phyloP scores from a whole-genome alignment of 2,113 vertebrate species.

The Hippopotamus amphibius region DNA sequence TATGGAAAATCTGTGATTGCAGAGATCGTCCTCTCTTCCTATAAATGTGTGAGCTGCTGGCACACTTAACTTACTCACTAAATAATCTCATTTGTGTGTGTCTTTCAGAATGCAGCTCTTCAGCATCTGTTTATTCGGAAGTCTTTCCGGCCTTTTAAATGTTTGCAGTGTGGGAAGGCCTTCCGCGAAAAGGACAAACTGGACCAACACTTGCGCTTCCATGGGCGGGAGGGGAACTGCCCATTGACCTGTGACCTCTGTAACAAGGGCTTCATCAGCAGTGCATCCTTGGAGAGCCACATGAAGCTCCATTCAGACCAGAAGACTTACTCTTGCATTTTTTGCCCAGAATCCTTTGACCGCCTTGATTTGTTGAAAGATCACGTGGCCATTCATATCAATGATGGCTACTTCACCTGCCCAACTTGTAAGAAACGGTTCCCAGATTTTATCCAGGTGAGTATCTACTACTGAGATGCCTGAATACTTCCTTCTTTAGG shows the following conservation, averaged over 20 bases:
- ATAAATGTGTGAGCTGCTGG: neutral
- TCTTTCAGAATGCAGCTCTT: slow-evolving; percentile 96
- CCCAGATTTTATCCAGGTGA: slow-evolving; percentile 97
- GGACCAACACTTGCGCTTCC: slow-evolving; percentile 96
- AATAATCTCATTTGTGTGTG: neutral
- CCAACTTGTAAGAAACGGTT: slow-evolving; percentile 98
- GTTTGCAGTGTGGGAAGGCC: slow-evolving; percentile 96
- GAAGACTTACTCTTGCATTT: slow-evolving; percentile 96
- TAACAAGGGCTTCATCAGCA: slow-evolving; percentile 95
- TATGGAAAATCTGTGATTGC: neutral
- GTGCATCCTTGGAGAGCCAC: slow-evolving; percentile 93
- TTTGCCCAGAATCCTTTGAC: slow-evolving; percentile 95
- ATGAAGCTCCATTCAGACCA: slow-evolving; percentile 96
- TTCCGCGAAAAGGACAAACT: slow-evolving; percentile 98
- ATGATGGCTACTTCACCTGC: slow-evolving; percentile 94
- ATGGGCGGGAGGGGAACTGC: slow-evolving; percentile 94
- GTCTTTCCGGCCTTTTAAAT: slow-evolving; percentile 97
- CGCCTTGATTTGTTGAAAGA: slow-evolving; percentile 96
- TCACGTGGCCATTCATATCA: slow-evolving; percentile 93
- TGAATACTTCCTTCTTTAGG: neutral
- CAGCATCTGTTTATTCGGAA: slow-evolving; percentile 99
- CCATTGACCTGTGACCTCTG: slow-evolving; percentile 96
- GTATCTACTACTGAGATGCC: slow-evolving; percentile 25
- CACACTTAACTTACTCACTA: neutral
- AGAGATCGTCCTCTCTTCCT: neutral